Base-by-base conservation (phyloP, 2,113 vertebrate genomes). In the Solea solea region DNA sequence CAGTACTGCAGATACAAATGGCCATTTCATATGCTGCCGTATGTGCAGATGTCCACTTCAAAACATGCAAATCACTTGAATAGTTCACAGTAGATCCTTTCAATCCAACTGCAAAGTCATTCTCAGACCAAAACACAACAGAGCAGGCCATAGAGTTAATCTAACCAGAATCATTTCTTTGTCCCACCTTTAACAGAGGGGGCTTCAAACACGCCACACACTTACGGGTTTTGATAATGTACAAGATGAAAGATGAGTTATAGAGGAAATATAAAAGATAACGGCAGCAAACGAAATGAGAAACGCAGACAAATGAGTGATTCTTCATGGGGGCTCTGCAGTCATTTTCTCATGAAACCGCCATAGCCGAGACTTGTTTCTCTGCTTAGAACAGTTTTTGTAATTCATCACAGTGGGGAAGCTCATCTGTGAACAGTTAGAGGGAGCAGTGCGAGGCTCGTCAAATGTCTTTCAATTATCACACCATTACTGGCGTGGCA, bases 401-500 rank as follows among this genome's bases (percentile, higher is more conserved):
- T 70, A 53, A 66, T 81, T 75, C 75, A 51, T 80, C 82, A 41
- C 68, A 1, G 76, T 10, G 52, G 72, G 86, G 53, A 71, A 64
- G 65, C 76, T 82, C 55, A 65, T 86, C 64, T 80, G 45, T 63
- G 54, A 84, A 48, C 54, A 71, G 75, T 41, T 27, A 72, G 49
- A 78, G 52, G 42, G 52, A 45, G 21, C 67, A 34, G 5, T 52
- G 63, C 16, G 15, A 27, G 48, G 27, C 62, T 78, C 60, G 49
- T 73, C n/a, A 77, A 85, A 83, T 55, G 80, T 64, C 40, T 79
- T 81, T 84, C 82, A 84, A 78, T 85, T 80, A 88, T 70, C 40
- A 50, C 53, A 57, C 60, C 28, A 55, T 79, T 27, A 42, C 52
- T 12, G 58, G 57, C 28, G 56, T 14, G 34, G 15, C 1, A 11